Conservation (phyloP, 2,888 invertebrate genomes). For the Eugnorisma glareosa region DNA sequence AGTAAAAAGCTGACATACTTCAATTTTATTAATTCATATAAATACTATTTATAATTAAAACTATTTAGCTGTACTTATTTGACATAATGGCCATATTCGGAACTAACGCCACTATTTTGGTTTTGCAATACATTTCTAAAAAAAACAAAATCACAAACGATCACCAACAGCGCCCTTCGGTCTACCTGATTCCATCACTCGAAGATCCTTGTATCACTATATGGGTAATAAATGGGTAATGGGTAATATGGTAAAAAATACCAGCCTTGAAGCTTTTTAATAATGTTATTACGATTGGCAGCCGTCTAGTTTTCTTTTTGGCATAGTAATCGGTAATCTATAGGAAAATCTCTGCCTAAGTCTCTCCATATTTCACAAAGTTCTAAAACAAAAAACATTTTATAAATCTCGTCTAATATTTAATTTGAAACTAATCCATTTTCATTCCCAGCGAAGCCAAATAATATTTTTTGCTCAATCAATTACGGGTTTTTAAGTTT, state of each 20-base stretch:
- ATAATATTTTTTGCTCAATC: constrained; percentile 6
- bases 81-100: no score
- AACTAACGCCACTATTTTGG: no score
- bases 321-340: neutral
- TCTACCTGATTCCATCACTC: neutral
- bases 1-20: no score
- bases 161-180: neutral
- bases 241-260: neutral
- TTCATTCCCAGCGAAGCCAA: constrained; percentile 9
- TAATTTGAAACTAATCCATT: constrained; percentile 34
- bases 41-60: no score
- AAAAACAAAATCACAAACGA: neutral
- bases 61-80: no score
- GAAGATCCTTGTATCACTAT: neutral
- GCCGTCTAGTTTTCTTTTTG: neutral
- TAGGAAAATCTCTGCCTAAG: neutral
- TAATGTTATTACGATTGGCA: neutral
- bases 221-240: neutral
- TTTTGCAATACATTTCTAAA: no score
- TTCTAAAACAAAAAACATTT: neutral
- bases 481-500: constrained; percentile 3
- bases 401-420: constrained; percentile 6
- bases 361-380: neutral
- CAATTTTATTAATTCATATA: no score
- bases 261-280: neutral